Percentiles rank a stretch among this genome's conserved stretches.
Conservation (phyloP, 2,113 vertebrate genomes). For the Reinhardtius hippoglossoides region DNA sequence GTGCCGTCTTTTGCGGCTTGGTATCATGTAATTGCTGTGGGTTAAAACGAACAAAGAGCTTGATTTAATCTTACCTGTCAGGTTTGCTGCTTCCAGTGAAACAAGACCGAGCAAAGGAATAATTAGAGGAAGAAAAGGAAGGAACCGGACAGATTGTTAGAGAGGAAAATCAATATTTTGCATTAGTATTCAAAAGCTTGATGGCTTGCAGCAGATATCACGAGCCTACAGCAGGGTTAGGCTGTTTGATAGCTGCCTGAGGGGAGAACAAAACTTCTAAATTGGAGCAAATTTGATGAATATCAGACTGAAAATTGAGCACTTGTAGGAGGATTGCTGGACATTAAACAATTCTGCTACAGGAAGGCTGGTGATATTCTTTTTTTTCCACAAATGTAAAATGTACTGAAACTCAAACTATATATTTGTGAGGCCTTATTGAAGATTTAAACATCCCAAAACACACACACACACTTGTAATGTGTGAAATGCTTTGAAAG, state of each 20-base stretch:
- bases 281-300: slow-evolving; percentile 51
- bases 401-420: background rate
- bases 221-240: slow-evolving; percentile 42
- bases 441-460: background rate
- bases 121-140: slow-evolving; percentile 71
- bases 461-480: background rate
- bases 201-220: slow-evolving; percentile 70
- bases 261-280: slow-evolving; percentile 35
- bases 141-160: slow-evolving; percentile 74
- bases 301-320: slow-evolving; percentile 16
- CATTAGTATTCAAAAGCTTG: slow-evolving; percentile 82
- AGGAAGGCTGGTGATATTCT: background rate
- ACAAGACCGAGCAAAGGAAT: slow-evolving; percentile 63
- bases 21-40: slow-evolving; percentile 55
- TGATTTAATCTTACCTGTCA: slow-evolving; percentile 91
- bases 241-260: slow-evolving; percentile 53
- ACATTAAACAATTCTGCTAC: slow-evolving; percentile 15
- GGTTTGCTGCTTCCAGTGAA: slow-evolving; percentile 91
- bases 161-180: slow-evolving; percentile 78
- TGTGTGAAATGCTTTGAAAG: background rate
- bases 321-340: slow-evolving; percentile 5
- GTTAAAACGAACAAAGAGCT: slow-evolving; percentile 66
- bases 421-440: background rate
- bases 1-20: slow-evolving; percentile 6
- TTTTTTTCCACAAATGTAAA: background rate